These are phyloP conservation scores for Pyrgus malvae DNA, from an alignment of 2,888 invertebrate genomes.

Conservation along the genomic window DNA sequence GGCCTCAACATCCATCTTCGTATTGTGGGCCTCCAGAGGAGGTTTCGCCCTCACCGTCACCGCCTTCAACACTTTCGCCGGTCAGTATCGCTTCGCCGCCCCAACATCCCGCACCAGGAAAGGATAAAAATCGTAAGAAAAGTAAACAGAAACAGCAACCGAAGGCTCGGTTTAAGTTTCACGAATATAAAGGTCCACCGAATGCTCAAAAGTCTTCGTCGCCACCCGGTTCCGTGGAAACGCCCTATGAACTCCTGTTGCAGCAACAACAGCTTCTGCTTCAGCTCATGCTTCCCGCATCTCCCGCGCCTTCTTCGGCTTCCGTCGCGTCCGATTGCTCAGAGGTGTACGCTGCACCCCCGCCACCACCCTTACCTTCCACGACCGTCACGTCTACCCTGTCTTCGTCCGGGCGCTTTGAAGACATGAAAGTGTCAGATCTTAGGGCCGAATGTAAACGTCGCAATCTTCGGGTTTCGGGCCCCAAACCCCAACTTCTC, in stretches of 20 bases:
- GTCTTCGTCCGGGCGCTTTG: conserved; percentile 85
- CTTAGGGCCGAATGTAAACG: conserved; percentile 96
- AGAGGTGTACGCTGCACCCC: conserved; percentile 65
- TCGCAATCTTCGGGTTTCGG: conserved; percentile 96
- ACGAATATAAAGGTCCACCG: conserved; percentile 93
- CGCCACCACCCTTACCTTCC: conserved; percentile 77
- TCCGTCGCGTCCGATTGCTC: conserved; percentile 60
- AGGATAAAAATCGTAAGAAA: conserved; percentile 92
- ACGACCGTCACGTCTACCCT: conserved; percentile 59
- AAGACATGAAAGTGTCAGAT: conserved; percentile 97
- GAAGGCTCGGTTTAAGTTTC: conserved; percentile 91
- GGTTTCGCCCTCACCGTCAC: conserved; percentile 92
- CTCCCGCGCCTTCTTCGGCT: conserved; percentile 61
- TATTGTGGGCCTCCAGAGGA: conserved; percentile 95
- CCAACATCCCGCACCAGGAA: conserved; percentile 83
- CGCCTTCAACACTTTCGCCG: conserved; percentile 80
- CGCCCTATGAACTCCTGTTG: conserved; percentile 94
- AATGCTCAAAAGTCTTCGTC: conserved; percentile 90
- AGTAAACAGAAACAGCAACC: conserved; percentile 87
- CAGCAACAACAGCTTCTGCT: conserved; percentile 97
- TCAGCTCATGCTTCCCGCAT: conserved; percentile 83
- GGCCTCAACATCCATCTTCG: conserved; percentile 92
- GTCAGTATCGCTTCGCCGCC: conserved; percentile 65
- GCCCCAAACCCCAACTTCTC: conserved; percentile 96
- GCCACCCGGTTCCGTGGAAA: conserved; percentile 84